Percentiles rank a stretch among this genome's conserved stretches.
phyloP scores from a whole-genome alignment of 2,113 vertebrate genomes.

The Sphaerodactylus townsendi region DNA sequence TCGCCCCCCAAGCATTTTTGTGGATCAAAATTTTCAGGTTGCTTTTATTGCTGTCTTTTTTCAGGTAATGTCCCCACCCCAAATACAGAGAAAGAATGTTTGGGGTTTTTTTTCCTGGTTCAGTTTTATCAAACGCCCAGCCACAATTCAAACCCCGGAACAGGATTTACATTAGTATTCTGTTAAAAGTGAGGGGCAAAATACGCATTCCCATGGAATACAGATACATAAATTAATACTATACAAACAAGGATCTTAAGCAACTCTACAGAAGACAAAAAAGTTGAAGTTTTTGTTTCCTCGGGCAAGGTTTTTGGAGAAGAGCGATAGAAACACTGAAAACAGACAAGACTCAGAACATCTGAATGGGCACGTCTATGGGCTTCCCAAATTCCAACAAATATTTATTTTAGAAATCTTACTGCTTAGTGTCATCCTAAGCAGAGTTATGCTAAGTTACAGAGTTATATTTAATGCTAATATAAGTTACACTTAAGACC shows the following conservation, averaged over 20 bases:
- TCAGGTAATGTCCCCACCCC: too few species aligned
- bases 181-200: background rate
- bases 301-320: background rate
- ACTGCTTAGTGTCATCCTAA: slow-evolving; percentile 38
- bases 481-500: too few species aligned
- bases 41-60: too few species aligned
- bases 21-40: too few species aligned
- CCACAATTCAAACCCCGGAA: background rate
- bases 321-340: background rate
- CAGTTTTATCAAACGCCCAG: too few species aligned
- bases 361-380: background rate
- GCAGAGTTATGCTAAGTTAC: background rate
- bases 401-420: background rate
- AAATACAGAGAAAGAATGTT: too few species aligned
- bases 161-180: background rate
- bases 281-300: too few species aligned
- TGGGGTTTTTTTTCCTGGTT: too few species aligned
- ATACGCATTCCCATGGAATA: background rate
- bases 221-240: background rate
- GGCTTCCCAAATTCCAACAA: background rate
- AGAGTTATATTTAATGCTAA: slow-evolving; percentile 34
- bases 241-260: background rate
- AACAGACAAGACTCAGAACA: background rate
- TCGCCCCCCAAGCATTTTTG: too few species aligned
- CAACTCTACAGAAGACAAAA: background rate